Conservation (phyloP, 1,140 invertebrate genomes). For the Drosophila fuyamai region DNA sequence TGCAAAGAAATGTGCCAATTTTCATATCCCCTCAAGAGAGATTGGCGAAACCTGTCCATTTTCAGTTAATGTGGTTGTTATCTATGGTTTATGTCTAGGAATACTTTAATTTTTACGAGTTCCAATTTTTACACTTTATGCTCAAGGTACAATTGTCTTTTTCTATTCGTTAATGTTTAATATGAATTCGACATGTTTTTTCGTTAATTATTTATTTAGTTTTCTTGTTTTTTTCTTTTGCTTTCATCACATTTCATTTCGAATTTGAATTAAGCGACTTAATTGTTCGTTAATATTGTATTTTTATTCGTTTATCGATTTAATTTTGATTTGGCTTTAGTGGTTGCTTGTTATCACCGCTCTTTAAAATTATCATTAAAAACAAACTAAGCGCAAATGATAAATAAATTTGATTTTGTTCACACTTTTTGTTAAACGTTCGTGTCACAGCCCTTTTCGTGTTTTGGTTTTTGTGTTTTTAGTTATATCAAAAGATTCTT, state of each 20-base stretch:
- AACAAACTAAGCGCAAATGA: conserved; percentile 42
- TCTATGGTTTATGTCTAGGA: conserved; percentile 51
- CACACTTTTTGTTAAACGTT: conserved; percentile 62
- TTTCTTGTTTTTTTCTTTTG: conserved; percentile 35
- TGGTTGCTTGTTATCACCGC: conserved; percentile 74
- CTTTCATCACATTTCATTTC: conserved; percentile 77
- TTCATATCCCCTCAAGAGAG: conserved; percentile 35
- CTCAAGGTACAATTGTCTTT: conserved; percentile 78
- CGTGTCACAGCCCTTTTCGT: conserved; percentile 75
- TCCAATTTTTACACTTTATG: conserved; percentile 72
- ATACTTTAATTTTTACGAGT: conserved; percentile 49
- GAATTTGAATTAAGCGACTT: conserved; percentile 65
- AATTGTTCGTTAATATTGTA: conserved; percentile 48
- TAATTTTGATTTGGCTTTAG: conserved; percentile 82
- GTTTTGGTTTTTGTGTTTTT: conserved; percentile 58
- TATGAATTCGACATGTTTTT: conserved; percentile 63
- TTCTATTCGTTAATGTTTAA: conserved; percentile 51
- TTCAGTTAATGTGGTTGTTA: conserved; percentile 38
- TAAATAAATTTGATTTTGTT: conserved; percentile 71
- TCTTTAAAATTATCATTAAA: conserved; percentile 50
- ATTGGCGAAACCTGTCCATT: conserved; percentile 70
- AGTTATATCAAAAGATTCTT: conserved; percentile 42
- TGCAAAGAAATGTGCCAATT: conserved; percentile 72
- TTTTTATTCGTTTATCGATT: conserved; percentile 60
- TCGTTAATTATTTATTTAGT: conserved; percentile 24